Conservation (phyloP, 2,888 invertebrate genomes). For the Agriopis leucophaearia region DNA sequence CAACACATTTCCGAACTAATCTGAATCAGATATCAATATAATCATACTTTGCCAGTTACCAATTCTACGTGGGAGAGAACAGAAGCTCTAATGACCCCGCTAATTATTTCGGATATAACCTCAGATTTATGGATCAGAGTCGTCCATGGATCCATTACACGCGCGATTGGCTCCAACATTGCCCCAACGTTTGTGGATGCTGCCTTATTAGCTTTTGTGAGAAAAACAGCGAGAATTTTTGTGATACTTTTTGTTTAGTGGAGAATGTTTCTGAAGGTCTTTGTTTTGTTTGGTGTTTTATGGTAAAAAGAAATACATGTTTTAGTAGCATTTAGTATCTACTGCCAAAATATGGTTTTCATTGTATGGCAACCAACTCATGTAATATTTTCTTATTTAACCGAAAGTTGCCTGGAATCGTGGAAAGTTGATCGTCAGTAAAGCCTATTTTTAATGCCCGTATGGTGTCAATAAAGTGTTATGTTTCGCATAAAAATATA, state of each 20-base stretch:
- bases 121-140: constrained; percentile 51
- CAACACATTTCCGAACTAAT: background rate
- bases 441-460: too few species aligned
- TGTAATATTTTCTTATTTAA: too few species aligned
- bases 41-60: constrained; percentile 5
- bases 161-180: constrained; percentile 38
- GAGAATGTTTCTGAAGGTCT: constrained; percentile 18
- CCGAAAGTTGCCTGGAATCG: too few species aligned
- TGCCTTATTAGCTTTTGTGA: constrained; percentile 39
- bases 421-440: too few species aligned
- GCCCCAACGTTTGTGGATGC: constrained; percentile 23
- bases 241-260: constrained; percentile 31
- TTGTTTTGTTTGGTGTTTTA: constrained; percentile 4
- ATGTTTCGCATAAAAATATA: too few species aligned
- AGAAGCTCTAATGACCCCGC: constrained; percentile 55
- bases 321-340: too few species aligned
- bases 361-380: too few species aligned
- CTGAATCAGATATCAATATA: constrained; percentile 12
- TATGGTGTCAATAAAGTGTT: too few species aligned
- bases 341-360: too few species aligned
- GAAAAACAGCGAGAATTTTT: constrained; percentile 32
- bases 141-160: constrained; percentile 45
- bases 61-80: constrained; percentile 27
- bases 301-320: background rate
- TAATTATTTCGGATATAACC: constrained; percentile 59